Conservation (phyloP, 92 coral and sea anemone genomes). For the Micromussa lordhowensis region DNA sequence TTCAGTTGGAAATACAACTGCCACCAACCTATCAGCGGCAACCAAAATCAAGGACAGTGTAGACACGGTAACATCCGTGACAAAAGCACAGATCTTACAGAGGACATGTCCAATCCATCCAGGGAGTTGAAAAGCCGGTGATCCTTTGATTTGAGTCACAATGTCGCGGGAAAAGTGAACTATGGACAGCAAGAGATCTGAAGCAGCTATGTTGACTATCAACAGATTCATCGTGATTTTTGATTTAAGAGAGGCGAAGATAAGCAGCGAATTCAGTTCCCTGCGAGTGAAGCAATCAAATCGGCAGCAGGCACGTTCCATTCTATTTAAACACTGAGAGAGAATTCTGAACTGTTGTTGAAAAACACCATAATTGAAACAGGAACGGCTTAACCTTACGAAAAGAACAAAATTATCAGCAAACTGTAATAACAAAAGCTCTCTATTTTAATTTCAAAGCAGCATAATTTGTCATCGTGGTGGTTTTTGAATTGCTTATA, state of each 20-base stretch:
- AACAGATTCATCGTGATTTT: neutral
- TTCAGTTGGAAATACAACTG: slow-evolving; percentile 3
- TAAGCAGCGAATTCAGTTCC: neutral
- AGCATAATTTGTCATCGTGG: too few relatives aligned
- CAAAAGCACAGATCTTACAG: neutral
- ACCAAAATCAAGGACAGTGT: neutral
- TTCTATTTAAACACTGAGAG: neutral
- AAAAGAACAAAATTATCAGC: neutral
- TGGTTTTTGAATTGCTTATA: too few relatives aligned
- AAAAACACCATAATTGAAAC: neutral
- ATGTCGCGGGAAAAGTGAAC: neutral
- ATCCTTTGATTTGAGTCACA: neutral
- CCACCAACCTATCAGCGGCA: neutral
- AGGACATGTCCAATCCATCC: neutral
- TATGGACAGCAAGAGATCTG: neutral
- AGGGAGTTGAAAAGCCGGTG: neutral
- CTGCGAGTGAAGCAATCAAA: neutral
- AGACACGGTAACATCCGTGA: neutral
- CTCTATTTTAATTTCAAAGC: too few relatives aligned
- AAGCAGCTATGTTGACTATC: neutral
- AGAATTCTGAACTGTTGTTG: neutral
- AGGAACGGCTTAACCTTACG: neutral
- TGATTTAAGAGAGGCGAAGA: neutral
- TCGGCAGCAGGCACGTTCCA: neutral
- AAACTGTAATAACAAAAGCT: too few relatives aligned